Base-by-base conservation (phyloP, 2,797 vertebrate species). In the Denticeps clupeoides region DNA sequence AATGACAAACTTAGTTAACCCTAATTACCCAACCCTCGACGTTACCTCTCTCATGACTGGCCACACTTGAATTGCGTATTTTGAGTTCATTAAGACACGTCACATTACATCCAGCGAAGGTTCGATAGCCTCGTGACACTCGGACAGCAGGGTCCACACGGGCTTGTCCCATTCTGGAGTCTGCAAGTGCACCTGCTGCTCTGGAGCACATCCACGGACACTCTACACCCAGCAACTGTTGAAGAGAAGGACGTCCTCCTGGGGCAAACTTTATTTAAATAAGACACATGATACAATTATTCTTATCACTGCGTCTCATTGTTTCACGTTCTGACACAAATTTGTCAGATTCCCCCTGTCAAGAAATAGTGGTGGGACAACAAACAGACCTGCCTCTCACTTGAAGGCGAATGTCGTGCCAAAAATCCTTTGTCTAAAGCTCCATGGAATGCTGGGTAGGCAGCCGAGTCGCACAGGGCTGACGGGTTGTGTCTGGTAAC, bases 401-500 rank as follows among this genome's bases (percentile, higher is more conserved):
- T 19, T 23, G 4, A 40, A 16, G 23, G 41, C 26, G 37, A 50
- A 28, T 25, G 13, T 24, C 31, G 53, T 49, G 43, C 22, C 31
- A 31, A 32, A 35, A 45, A 55, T 59, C 38, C 42, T 58, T 31
- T 33, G 44, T 54, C 49, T 60, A 53, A 60, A 55, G 35, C 46
- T 58, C 41, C 11, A 6, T 46, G 59, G 64, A 69, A 69, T 66
- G 65, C 55, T 57, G 42, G 56, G 56, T 49, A 65, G 49, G 58
- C 60, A 67, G 50, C 55, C 59, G 57, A 60, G 40, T 56, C 19
- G 28, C 12, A 22, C 45, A 48, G 52, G 42, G 42, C 56, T n/a
- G 27, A 49, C 35, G 4, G 43, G 49, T 37, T 19, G 46, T 37
- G 49, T 49, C 49, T 51, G 53, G 41, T 47, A 51, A 49, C 57